Base-by-base conservation (phyloP, 1,140 invertebrate species). In the Ceratosolen solmsi region DNA sequence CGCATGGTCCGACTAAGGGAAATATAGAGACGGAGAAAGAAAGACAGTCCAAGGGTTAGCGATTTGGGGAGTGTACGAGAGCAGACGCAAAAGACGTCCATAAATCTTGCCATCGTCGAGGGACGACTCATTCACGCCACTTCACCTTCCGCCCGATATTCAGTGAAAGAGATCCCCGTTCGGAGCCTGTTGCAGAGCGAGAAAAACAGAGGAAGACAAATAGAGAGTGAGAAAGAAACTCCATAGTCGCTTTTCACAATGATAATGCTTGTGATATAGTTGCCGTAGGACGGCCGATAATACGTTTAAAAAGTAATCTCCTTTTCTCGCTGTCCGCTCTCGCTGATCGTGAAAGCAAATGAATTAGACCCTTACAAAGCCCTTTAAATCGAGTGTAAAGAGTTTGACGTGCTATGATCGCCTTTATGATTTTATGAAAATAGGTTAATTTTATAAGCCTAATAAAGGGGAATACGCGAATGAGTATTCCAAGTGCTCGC, bases 71-170 rank as follows among this genome's bases (percentile, higher is more conserved):
- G 77, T 74, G 33, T 68, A n/a, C 75, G 78, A 56, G 71, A 51
- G 71, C 79, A 41, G 77, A 60, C 80, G 84, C 81, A 68, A 79
- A 83, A 79, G 82, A 17, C 85, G 82, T 84, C 89, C 86, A 89
- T 89, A 89, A 89, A 89, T 89, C 89, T 89, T 87, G 86, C 84
- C 84, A 87, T 89, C 87, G 87, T 87, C 88, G 87, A 86, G 89
- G 88, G 88, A 89, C 87, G 87, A 88, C 87, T 89, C 88, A 88
- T 89, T 89, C 89, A 88, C 86, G 87, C 86, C 86, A 86, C 88
- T 88, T 88, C 85, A 86, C 88, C 86, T 87, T 86, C 85, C 85
- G 80, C 83, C 78, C 84, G 86, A 87, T 88, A 86, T 88, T 84
- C 84, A 51, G 58, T 73, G 79, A 84, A 83, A 80, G 78, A 82